Evolutionary conservation across 2,888 invertebrate genomes (phyloP), one percentile per base, ranked within the genome.

Genomic region (Sinotaia quadrata): DNA sequence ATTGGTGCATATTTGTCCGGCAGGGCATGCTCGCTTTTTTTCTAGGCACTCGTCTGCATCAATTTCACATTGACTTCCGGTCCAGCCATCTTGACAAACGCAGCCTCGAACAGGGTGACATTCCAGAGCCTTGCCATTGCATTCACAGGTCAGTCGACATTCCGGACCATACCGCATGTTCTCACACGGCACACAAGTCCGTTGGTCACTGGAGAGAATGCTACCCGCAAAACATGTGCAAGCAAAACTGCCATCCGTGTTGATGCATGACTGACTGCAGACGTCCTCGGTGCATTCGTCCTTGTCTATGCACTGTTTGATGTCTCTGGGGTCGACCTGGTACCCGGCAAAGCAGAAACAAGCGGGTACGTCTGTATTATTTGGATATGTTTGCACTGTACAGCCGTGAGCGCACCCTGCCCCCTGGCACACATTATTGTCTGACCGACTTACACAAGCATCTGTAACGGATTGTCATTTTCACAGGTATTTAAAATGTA

Each of bases 1-100:
- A 47, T 73, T 75, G 27, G 29, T 24, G 51, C 75, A 75, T 29
- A 37, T 44, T 37, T 54, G 52, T 1, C 54, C 71, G 8, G 21
- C 8, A 18, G 63, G 21, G 41, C 74, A 74, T 2, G 18, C n/a
- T 21, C 51, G n/a, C 18, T 41, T 37, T 7, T 24, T n/a, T 5
- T 57, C 44, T 7, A 29, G 31, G 58, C 78, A 78, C 54, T 77
- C 76, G 57, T 78, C 66, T 10, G 77, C 54, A 56, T 77, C 75
- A 0, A 12, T 12, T 2, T 66, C 36, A 62, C 78, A 78, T n/a
- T 31, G n/a, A 10, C 21, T 12, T n/a, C 76, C 78, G 27, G 58
- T 66, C 78, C 78, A 78, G n/a, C 69, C 68, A 2, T 10, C 21
- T 4, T 36, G 24, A 63, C 78, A 78, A 15, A 71, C 2, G 67